Base-by-base conservation (phyloP, 2,888 invertebrate species). In the Caenorhabditis angaria region DNA sequence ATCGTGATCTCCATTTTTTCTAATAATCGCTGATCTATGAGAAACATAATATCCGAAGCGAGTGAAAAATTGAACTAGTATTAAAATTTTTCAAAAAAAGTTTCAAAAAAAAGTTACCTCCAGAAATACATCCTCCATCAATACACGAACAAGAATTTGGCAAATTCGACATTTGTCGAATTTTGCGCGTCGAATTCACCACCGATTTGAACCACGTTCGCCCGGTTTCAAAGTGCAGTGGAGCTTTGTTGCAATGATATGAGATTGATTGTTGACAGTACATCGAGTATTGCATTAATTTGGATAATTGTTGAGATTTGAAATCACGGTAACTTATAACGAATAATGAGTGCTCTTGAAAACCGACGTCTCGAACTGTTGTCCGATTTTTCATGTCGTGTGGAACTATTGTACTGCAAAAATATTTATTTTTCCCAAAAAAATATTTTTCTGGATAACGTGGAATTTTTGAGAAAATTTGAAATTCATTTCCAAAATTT, bases 351-450 rank as follows among this genome's bases (percentile, higher is more conserved):
- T 77, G 66, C 47, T 72, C 69, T 20, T 63, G 65, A 48, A 72
- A 70, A 2, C 50, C 62, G 5, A 53, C 22, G 22, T 72, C 72
- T 20, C 79, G 72, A 12, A 84, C 77, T 12, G 65, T 59, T 6
- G 80, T 81, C 1, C 57, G 28, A 12, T 64, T 27, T 3, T 80
- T 75, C 81, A 84, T 82, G 65, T 85, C 80, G 64, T 85, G 82
- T 27, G 76, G 74, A 8, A 22, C 50, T 4, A 50, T 22, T 8
- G 50, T 50, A 2, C 50, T 50, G 22, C 5, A 50, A 50, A 22
- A 24, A 35, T 35, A 35, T 35, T 35, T 35, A 35, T 6, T n/a
- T n/a, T n/a, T n/a, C n/a, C n/a, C n/a, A n/a, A n/a, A n/a, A n/a
- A n/a, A n/a, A n/a, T n/a, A n/a, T n/a, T n/a, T n/a, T n/a, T n/a